Base-by-base conservation (phyloP, 1,140 invertebrate species). In the Aporrectodea caliginosa region DNA sequence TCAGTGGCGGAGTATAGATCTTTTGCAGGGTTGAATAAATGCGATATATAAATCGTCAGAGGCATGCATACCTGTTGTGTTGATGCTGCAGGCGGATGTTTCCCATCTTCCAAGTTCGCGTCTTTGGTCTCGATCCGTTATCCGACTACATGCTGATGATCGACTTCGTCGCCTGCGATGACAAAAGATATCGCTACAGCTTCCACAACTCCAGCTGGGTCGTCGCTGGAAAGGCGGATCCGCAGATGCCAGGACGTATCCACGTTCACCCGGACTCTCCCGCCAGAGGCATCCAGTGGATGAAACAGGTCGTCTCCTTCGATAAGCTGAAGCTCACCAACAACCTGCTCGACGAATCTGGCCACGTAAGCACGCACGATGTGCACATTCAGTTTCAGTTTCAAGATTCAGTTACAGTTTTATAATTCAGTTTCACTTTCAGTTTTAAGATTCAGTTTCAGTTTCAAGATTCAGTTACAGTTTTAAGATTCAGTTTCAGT, bases 241-340 rank as follows among this genome's bases (percentile, higher is more conserved):
- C n/a, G n/a, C 93, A 96, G 71, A 97, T 95, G 77, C 96, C 97
- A 0, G 95, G 96, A 0, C 89, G 97, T 80, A 97, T 98, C 80
- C 96, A 99, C 89, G 93, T 99, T 34, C 97, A 99, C 89, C 96
- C 96, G 0, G 98, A 99, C 87, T 98, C 96, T 22, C 96, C 97
- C 0, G 95, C 96, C 1, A 93, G 92, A 79, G 98, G 97, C 14
- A 90, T 93, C 1, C 96, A 98, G 86, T 99, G 97, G 97, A 98
- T 96, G 94, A 97, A 98, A 83, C 96, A 98, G 87, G 93, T 96
- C 1, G 93, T 99, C 35, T 95, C 95, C 69, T 99, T 99, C 88
- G 97, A 99, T 88, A 98, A 98, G 89, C 90, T 99, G 22, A 99
- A 99, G 88, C 90, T 99, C 22, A 99, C 98, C 70, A 99, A 99